phyloP scores from a whole-genome alignment of 64 coral and sea anemone species.

The Orbicella faveolata region DNA sequence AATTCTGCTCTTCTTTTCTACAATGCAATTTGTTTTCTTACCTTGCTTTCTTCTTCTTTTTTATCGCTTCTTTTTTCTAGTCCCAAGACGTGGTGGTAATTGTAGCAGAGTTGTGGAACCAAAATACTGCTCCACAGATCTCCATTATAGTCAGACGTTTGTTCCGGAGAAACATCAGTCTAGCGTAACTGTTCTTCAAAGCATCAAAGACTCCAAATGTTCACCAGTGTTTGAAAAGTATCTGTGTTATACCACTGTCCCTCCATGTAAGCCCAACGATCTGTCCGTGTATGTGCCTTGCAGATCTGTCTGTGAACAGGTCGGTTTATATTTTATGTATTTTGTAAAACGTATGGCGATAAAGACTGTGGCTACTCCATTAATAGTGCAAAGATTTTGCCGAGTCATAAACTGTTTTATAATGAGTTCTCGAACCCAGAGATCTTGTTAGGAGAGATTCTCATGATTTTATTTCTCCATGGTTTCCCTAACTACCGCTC shows the following conservation, averaged over 20 bases:
- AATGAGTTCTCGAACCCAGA: no score
- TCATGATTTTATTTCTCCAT: no score
- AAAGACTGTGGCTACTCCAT: no score
- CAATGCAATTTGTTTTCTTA: no score
- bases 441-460: no score
- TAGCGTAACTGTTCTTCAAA: slow-evolving; percentile 2
- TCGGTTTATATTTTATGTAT: not conserved
- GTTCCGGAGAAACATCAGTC: slow-evolving; percentile 42
- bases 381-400: no score
- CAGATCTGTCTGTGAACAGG: slow-evolving; percentile 56
- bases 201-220: slow-evolving; percentile 46
- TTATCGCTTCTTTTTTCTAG: not conserved
- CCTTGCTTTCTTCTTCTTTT: no score
- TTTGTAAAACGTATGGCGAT: no score
- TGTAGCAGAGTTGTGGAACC: slow-evolving; percentile 18
- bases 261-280: slow-evolving; percentile 63
- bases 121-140: slow-evolving; percentile 32
- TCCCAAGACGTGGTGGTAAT: not conserved
- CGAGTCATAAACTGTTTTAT: no score
- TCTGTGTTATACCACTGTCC: slow-evolving; percentile 49
- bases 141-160: slow-evolving; percentile 70
- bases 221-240: slow-evolving; percentile 59
- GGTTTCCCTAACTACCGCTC: no score
- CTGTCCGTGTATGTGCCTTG: slow-evolving; percentile 59
- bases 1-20: no score